Evolutionary conservation across 2,113 vertebrate species (phyloP), one percentile per base, ranked within the genome.

Genomic region (Peromyscus maniculatus): DNA sequence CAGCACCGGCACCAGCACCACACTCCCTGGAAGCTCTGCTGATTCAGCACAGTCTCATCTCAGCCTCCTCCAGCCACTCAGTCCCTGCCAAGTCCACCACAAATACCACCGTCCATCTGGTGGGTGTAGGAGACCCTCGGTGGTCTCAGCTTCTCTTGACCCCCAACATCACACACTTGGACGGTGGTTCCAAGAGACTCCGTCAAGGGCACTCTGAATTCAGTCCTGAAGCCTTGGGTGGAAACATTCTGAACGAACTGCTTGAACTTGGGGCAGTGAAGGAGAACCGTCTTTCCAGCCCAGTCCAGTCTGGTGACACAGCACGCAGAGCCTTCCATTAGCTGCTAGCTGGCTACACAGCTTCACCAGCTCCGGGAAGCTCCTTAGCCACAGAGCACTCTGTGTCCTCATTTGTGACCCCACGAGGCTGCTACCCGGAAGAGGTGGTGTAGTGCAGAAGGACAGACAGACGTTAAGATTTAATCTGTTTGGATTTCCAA

Each of bases 171-270:
- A 99, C 99, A 99, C 96, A 99, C 99, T 94, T 99, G 99, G 97
- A 99, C 99, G 96, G 99, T 99, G 78, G 99, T 98, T 91, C 98
- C 95, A 1, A 99, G 98, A 0, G 99, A 99, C 7, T 98, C 99
- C 97, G 99, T 99, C 13, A 43, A 43, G 24, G 59, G n/a, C 82
- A 64, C 82, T 84, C 59, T 64, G 82, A 64, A 31, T 98, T 99
- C 99, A 13, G 98, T 99, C 98, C 99, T 99, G 98, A 99, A 99
- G 91, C 99, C 99, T 93, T 99, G 99, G 69, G 99, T 99, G n/a
- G 99, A 99, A 96, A 99, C 99, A 0, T 39, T 62, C 72, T 99
- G 98, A 91, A 99, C 99, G 95, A 99, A 99, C 98, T 99, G 8
- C 10, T 39, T 84, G 95, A 99, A 98, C 83, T 99, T 99, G 36